These are phyloP conservation scores for Leptogaster cylindrica DNA, from an alignment of 2,888 invertebrate species.

Conservation along the genomic window DNA sequence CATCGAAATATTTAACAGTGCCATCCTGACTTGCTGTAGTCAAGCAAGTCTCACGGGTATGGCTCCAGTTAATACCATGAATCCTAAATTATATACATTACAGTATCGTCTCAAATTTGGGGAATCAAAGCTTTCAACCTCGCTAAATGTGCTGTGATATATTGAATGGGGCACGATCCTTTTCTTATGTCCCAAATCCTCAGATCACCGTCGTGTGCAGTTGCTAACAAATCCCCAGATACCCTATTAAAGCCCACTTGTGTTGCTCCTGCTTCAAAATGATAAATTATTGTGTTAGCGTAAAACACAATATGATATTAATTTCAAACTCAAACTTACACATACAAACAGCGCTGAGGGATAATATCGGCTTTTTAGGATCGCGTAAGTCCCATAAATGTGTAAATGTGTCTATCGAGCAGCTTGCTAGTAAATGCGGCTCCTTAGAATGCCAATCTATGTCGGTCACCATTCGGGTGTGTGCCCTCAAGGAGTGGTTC, in stretches of 20 bases:
- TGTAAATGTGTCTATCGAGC: slow-evolving; percentile 92
- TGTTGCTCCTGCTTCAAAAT: slow-evolving; percentile 77
- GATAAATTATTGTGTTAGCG: not conserved
- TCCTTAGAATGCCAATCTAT: slow-evolving; percentile 89
- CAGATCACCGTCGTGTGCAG: slow-evolving; percentile 94
- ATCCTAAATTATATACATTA: slow-evolving; percentile 66
- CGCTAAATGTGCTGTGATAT: slow-evolving; percentile 89
- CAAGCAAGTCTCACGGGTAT: slow-evolving; percentile 80
- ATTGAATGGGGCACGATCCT: slow-evolving; percentile 84
- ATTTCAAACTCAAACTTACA: slow-evolving; percentile 51
- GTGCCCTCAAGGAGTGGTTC: slow-evolving; percentile 76
- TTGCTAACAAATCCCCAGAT: slow-evolving; percentile 83
- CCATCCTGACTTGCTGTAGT: slow-evolving; percentile 95
- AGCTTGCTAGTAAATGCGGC: slow-evolving; percentile 80
- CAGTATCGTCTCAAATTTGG: not conserved
- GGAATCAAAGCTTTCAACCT: slow-evolving; percentile 57
- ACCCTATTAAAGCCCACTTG: slow-evolving; percentile 94
- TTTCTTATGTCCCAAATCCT: slow-evolving; percentile 96
- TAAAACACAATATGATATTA: not conserved
- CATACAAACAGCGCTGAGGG: slow-evolving; percentile 87
- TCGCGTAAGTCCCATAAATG: slow-evolving; percentile 94
- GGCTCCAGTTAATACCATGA: slow-evolving; percentile 94
- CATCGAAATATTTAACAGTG: slow-evolving; percentile 93
- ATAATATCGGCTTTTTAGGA: slow-evolving; percentile 79
- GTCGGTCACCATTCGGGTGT: slow-evolving; percentile 86